phyloP scores from a whole-genome alignment of 2,888 invertebrate genomes.

The Nysson spinosus region DNA sequence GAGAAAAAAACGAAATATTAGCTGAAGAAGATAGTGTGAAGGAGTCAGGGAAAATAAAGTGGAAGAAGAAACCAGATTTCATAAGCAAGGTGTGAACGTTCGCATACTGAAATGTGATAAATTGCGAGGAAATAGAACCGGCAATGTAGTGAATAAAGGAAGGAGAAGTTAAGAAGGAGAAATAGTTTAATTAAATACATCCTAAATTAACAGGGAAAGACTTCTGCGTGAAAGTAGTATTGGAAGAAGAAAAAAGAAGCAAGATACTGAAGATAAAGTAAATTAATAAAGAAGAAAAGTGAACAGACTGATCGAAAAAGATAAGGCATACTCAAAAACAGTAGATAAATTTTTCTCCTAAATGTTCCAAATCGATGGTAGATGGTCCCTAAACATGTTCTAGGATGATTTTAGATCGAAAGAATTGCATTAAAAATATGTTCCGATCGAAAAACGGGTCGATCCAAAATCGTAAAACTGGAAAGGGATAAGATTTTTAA shows the following conservation, averaged over 20 bases:
- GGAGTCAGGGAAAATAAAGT: neutral
- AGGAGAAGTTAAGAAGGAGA: too few species aligned
- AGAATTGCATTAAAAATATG: too few species aligned
- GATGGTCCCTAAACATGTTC: too few species aligned
- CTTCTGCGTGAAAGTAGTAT: neutral
- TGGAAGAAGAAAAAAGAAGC: neutral
- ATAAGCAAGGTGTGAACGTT: too few species aligned
- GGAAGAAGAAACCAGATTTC: too few species aligned
- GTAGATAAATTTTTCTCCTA: neutral
- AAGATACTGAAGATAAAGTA: neutral
- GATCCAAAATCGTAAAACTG: too few species aligned
- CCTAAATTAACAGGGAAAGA: too few species aligned
- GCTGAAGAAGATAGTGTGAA: slow-evolving; percentile 15
- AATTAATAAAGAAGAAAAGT: neutral
- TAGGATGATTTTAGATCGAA: too few species aligned
- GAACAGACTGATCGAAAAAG: neutral
- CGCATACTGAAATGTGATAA: neutral
- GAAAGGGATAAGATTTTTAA: neutral
- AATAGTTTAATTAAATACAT: too few species aligned
- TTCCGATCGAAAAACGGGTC: too few species aligned
- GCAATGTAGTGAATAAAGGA: too few species aligned
- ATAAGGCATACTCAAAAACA: neutral
- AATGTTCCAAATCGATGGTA: too few species aligned
- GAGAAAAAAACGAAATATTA: slow-evolving; percentile 7
- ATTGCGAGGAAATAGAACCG: neutral